Evolutionary conservation across 2,113 vertebrate species (phyloP), one percentile per base, ranked within the genome.

Genomic region (Pelvicachromis taeniatus): DNA sequence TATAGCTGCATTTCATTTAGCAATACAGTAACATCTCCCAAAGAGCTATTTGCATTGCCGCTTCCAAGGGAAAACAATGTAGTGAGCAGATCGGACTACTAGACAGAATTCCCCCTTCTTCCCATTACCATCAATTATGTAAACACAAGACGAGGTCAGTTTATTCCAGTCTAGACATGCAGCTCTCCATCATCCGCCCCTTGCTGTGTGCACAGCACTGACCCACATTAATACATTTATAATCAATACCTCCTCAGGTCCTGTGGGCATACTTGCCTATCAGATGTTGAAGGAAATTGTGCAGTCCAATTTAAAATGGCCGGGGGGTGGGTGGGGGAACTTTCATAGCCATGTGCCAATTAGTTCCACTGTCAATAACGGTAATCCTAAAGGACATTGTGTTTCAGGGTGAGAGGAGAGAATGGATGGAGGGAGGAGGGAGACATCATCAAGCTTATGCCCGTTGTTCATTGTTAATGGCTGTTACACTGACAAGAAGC

Each of bases 331-430:
- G 65, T 23, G 59, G 7, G 92, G 92, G 81, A 85, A 89, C 82
- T 87, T 86, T 90, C 82, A 88, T 87, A 89, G 84, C 89, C 92
- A 89, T 92, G 94, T 93, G 93, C 85, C 95, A 93, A 93, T 96
- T 95, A 95, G 87, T 85, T 92, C 85, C 90, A 92, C 89, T 89
- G 92, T 92, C 94, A 94, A 94, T 94, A 93, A 93, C 42, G 91
- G 73, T 92, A 91, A 94, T 86, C 87, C 84, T 85, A 85, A 89
- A 92, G 93, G 93, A 93, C 93, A 90, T 55, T 79, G 89, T 89
- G 90, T 88, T 90, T 83, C 23, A 29, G 91, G 87, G 88, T 78
- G 83, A 89, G 87, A 81, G 78, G 87, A 84, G 61, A 35, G 59
- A 83, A 83, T 26, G 52, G 87, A 87, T 12, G 33, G 78, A 84